Evolutionary conservation across 1,140 invertebrate species (phyloP), one percentile per base, ranked within the genome.

Genomic region (Lysiphlebus fabarum): DNA sequence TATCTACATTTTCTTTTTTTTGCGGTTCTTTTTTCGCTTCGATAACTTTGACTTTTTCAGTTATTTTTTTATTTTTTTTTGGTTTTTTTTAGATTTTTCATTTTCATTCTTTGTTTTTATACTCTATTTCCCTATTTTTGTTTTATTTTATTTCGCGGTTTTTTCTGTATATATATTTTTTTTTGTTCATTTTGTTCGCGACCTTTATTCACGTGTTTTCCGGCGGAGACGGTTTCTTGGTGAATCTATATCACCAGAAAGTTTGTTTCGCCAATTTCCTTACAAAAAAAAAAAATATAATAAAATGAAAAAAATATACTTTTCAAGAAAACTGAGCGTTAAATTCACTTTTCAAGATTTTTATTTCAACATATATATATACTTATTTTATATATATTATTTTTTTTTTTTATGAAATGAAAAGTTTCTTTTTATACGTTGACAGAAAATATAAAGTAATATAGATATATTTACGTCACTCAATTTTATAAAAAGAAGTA

Each of bases 191-290:
- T 62, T 48, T 53, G n/a, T 26, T 26, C 54, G 56, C 60, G 40
- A 40, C 57, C 59, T 71, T 69, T 68, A 68, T 69, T 73, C 66
- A 67, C 69, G 70, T 65, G 66, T 68, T 69, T 67, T 62, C 67
- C 64, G 60, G 58, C 61, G 60, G 53, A 48, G 59, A 62, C 64
- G 64, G 61, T 49, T 54, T 62, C 58, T 26, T 26, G 17, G 50
- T 57, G 59, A 64, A 66, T 47, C 51, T 62, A 57, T 26, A 26
- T 26, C 17, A 26, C 47, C 26, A 49, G 47, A 49, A 40, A 49
- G 47, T 49, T 49, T 49, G 47, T 49, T 49, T 26, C 47, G 33
- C 17, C 47, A 26, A 49, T 33, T 49, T 49, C 33, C 47, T 1
- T 11, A 11, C 11, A 14, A 4, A n/a, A 45, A 6, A 45, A n/a